These are phyloP conservation scores for Tiliacea aurago DNA, from an alignment of 2,888 invertebrate species.

Conservation along the genomic window DNA sequence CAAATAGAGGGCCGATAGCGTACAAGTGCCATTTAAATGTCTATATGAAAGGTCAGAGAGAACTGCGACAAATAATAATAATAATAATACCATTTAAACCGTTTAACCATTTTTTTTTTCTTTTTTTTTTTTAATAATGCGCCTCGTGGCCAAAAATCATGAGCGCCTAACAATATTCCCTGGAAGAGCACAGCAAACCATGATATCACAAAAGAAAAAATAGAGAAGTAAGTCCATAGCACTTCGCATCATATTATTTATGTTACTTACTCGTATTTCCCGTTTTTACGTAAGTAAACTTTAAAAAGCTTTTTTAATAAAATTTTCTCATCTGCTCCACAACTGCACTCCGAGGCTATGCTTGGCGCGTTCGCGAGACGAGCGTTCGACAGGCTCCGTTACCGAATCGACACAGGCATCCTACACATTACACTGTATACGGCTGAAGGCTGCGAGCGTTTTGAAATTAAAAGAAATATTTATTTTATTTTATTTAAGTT, in stretches of 20 bases:
- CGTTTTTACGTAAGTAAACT: too few species aligned
- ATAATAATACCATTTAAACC: too few species aligned
- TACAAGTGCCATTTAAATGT: not conserved
- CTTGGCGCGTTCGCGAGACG: conserved; percentile 76
- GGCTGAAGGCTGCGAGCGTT: conserved; percentile 8
- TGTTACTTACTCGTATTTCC: too few species aligned
- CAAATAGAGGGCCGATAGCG: not conserved
- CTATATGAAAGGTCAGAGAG: not conserved
- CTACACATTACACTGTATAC: conserved; percentile 65
- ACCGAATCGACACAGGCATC: conserved; percentile 80
- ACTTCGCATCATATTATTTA: too few species aligned
- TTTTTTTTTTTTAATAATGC: too few species aligned
- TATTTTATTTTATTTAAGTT: not conserved
- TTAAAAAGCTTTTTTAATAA: too few species aligned
- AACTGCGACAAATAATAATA: not conserved
- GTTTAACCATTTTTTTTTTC: too few species aligned
- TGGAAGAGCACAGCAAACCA: too few species aligned
- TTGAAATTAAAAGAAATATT: conserved; percentile 19
- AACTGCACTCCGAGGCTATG: conserved; percentile 65
- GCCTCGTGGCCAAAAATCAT: not conserved
- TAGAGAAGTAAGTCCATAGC: too few species aligned
- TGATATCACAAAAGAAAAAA: too few species aligned
- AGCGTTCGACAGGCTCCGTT: conserved; percentile 84
- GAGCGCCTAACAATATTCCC: not conserved
- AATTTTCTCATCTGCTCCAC: conserved; percentile 30